Base-by-base conservation (phyloP, 2,113 vertebrate species). In the Candoia aspera region DNA sequence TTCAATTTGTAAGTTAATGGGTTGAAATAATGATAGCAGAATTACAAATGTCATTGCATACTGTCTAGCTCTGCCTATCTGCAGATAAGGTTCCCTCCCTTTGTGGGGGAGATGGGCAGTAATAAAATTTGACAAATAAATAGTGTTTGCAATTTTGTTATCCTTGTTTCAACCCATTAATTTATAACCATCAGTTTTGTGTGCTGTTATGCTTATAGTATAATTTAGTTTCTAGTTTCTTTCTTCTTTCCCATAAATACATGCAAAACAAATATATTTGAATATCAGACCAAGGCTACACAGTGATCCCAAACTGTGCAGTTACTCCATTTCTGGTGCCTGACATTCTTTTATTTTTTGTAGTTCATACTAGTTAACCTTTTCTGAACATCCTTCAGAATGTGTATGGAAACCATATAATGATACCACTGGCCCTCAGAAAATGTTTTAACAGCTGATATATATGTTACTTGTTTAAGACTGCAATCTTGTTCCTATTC, bases 1-100 rank as follows among this genome's bases (percentile, higher is more conserved):
- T 68, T 58, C 79, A 92, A 90, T 92, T 90, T 91, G 9, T 42
- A 92, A 90, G 15, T 26, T 94, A 86, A 90, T 94, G 90, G 91
- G 84, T 55, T 92, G 90, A 90, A 90, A 88, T 59, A 88, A 91
- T 88, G 85, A 89, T 19, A 94, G 90, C 89, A 57, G 68, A 58
- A 92, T 23, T 95, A 37, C 87, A 87, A 60, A 57, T 88, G 23
- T 59, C 26, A 84, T 60, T 83, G 42, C 42, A 84, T 84, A 23
- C 87, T 92, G 57, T 26, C 85, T 19, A 49, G 62, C 33, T 87
- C 53, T 46, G 54, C 33, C 85, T 91, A 79, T 37, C 46, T 33
- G 62, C 23, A 58, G 53, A 64, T 87, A 91, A 91, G 37, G 53
- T n/a, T n/a, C n/a, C n/a, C n/a, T n/a, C n/a, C n/a, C n/a, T n/a